Percentiles rank a stretch among this genome's conserved stretches.
Conservation (phyloP, 2,797 vertebrate genomes). For the Danio jaintianensis region DNA sequence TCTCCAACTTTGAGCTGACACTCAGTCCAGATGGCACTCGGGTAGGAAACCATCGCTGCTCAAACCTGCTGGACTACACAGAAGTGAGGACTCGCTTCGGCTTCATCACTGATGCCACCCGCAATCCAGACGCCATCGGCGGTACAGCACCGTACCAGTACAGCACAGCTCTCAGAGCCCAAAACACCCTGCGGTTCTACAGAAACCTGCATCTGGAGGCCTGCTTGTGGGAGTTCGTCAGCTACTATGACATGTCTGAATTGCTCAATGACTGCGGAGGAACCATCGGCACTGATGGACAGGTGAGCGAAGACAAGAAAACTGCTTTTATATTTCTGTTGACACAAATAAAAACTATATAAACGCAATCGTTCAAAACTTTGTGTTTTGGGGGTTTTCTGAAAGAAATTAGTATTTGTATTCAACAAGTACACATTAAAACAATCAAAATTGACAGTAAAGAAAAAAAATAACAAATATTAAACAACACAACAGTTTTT, state of each 20-base stretch:
- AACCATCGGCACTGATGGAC: slow-evolving; percentile 75
- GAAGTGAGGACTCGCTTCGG: slow-evolving; percentile 84
- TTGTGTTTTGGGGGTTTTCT: background rate
- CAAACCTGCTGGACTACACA: slow-evolving; percentile 82
- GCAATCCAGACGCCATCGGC: slow-evolving; percentile 74
- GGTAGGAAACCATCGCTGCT: slow-evolving; percentile 85
- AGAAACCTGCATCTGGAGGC: slow-evolving; percentile 85
- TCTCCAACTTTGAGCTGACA: slow-evolving; percentile 87
- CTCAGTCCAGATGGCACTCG: slow-evolving; percentile 85
- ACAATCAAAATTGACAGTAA: background rate
- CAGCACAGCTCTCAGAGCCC: slow-evolving; percentile 74
- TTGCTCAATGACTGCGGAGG: slow-evolving; percentile 86
- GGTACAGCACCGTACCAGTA: slow-evolving; percentile 83
- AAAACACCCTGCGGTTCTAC: slow-evolving; percentile 79
- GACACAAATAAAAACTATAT: background rate
- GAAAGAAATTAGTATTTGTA: background rate
- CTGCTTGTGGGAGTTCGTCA: slow-evolving; percentile 85
- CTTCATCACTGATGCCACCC: slow-evolving; percentile 79
- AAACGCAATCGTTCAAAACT: background rate
- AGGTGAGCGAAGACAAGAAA: slow-evolving; percentile 50
- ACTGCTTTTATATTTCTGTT: background rate
- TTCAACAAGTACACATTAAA: background rate
- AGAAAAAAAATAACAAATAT: too few species aligned
- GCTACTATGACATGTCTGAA: slow-evolving; percentile 87
- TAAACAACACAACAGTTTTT: too few species aligned